Evolutionary conservation across 2,113 vertebrate genomes (phyloP).

Genomic region (Mustelus asterias): DNA sequence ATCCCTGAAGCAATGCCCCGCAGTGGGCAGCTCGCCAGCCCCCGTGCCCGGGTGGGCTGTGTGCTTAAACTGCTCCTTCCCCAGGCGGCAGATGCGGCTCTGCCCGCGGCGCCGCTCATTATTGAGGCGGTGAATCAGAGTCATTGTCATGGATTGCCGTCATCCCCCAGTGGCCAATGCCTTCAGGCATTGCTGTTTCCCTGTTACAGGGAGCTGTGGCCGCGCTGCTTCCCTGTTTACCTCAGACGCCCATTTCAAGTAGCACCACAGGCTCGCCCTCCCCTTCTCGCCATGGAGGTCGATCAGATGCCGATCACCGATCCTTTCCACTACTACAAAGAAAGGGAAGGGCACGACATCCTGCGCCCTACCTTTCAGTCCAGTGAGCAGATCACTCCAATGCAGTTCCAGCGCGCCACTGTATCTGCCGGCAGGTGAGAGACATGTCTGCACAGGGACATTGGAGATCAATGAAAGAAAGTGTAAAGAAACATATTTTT

Average conservation of each 20-base stretch:
- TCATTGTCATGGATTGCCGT: constrained; percentile 14
- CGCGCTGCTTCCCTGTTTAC: background rate
- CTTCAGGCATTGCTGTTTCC: background rate
- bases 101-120: background rate
- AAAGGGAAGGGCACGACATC: constrained; percentile 43
- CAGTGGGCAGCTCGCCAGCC: background rate
- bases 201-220: background rate
- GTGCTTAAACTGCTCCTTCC: too few relatives aligned
- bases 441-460: background rate
- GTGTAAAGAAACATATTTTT: background rate
- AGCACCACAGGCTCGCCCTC: background rate
- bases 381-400: constrained; percentile 43
- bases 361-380: constrained; percentile 46
- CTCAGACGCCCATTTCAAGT: background rate
- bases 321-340: constrained; percentile 42
- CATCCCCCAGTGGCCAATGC: background rate
- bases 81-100: background rate
- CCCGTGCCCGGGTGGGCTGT: too few relatives aligned
- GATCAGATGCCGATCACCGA: constrained; percentile 39
- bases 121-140: background rate
- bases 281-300: constrained; percentile 38
- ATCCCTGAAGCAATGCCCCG: background rate
- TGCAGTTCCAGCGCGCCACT: constrained; percentile 42
- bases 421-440: constrained; percentile 51
- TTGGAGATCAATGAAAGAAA: background rate